Percentiles rank a stretch among this genome's conserved stretches.
phyloP scores from a whole-genome alignment of 2,113 vertebrate species.

The Cynoglossus semilaevis region DNA sequence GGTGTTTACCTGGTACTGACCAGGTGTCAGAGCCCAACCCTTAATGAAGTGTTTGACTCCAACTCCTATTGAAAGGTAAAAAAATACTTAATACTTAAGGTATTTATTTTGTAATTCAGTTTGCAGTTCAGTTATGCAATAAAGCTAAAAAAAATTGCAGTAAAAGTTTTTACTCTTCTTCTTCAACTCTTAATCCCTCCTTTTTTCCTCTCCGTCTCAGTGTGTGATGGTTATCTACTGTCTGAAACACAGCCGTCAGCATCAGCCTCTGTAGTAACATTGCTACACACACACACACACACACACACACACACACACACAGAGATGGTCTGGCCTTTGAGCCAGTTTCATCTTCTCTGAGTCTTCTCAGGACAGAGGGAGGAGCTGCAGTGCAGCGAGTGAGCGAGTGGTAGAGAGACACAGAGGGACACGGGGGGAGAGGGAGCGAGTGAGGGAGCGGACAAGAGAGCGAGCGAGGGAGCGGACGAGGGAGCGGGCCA shows the following conservation, averaged over 20 bases:
- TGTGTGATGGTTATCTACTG: slow-evolving; percentile 39
- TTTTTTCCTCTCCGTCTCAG: too few species aligned
- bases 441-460: slow-evolving; percentile 45
- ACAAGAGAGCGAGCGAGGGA: slow-evolving; percentile 62
- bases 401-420: slow-evolving; percentile 51
- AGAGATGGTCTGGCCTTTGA: slow-evolving; percentile 59
- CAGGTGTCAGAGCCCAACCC: too few species aligned
- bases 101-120: too few species aligned
- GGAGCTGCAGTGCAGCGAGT: slow-evolving; percentile 59
- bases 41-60: too few species aligned
- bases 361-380: slow-evolving; percentile 82
- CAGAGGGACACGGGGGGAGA: slow-evolving; percentile 56
- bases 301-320: slow-evolving; percentile 76
- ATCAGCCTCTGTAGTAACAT: slow-evolving; percentile 60
- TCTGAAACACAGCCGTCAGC: slow-evolving; percentile 70
- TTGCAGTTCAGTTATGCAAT: too few species aligned
- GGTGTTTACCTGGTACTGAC: too few species aligned
- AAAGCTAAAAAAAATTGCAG: too few species aligned
- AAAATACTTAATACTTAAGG: too few species aligned
- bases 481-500: slow-evolving; percentile 79
- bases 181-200: too few species aligned
- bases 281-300: slow-evolving; percentile 78
- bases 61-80: too few species aligned
- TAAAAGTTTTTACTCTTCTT: too few species aligned
- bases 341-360: slow-evolving; percentile 76